Evolutionary conservation across 2,797 vertebrate genomes (phyloP).

Genomic region (Pangasius djambal): DNA sequence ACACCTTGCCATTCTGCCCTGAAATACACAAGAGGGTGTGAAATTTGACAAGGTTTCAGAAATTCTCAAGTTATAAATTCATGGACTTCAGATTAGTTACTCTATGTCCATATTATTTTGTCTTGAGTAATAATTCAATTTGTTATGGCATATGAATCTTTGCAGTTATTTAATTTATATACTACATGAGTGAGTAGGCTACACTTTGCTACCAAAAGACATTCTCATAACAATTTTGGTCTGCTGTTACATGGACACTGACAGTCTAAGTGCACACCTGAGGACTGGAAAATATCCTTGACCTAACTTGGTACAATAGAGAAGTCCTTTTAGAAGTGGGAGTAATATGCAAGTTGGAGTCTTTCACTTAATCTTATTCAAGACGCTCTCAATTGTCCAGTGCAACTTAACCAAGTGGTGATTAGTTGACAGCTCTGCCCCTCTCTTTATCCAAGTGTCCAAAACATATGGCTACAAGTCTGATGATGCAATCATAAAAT

Average conservation of each 20-base stretch:
- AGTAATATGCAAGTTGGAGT: neutral
- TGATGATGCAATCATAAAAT: neutral
- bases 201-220: neutral
- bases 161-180: neutral
- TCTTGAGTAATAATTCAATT: neutral
- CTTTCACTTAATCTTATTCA: neutral
- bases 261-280: neutral
- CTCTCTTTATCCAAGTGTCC: neutral
- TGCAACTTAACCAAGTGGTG: neutral
- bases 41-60: neutral
- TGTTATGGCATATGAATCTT: neutral
- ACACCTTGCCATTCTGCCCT: neutral
- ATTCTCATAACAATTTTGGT: neutral
- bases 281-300: neutral
- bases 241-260: neutral
- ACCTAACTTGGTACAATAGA: neutral
- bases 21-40: neutral
- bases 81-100: neutral
- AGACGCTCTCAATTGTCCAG: neutral
- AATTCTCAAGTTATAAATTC: neutral
- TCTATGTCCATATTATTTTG: neutral
- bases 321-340: neutral
- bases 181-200: neutral
- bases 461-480: neutral
- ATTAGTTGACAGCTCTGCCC: neutral